Evolutionary conservation across 2,113 vertebrate species (phyloP).

Genomic region (Willisornis vidua): DNA sequence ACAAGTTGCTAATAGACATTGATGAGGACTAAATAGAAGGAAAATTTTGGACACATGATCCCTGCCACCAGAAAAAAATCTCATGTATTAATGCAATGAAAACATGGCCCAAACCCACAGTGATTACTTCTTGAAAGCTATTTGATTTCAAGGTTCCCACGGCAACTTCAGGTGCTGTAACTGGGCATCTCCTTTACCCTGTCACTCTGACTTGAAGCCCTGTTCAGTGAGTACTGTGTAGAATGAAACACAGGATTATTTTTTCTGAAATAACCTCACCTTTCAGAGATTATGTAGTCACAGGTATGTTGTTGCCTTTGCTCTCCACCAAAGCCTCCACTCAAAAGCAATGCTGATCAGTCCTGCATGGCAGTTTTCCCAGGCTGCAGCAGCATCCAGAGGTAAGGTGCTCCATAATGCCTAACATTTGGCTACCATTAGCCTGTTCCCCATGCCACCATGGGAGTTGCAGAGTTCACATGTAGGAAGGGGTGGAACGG

Average conservation of each 20-base stretch:
- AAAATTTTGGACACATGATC: background rate
- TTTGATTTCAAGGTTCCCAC: background rate
- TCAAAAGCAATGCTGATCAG: rapidly evolving
- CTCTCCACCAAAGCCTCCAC: background rate
- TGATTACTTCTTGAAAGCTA: background rate
- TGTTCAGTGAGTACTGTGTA: background rate
- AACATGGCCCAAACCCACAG: background rate
- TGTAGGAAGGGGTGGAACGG: background rate
- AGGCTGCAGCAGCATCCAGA: background rate
- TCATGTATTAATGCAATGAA: background rate
- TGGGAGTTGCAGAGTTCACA: rapidly evolving
- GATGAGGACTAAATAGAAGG: background rate
- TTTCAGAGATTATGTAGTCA: background rate
- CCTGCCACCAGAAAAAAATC: background rate
- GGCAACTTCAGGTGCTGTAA: background rate
- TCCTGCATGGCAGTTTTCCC: background rate
- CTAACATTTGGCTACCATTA: rapidly evolving
- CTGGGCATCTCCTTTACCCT: rapidly evolving
- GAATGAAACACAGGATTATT: background rate
- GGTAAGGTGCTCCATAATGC: rapidly evolving
- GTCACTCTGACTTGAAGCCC: background rate
- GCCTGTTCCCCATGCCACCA: background rate
- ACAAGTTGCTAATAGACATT: background rate
- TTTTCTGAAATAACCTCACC: background rate
- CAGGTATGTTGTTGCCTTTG: background rate